A percentile compares a stretch with the other conserved stretches of the same genome.
Conservation (phyloP, 2,113 vertebrate species). For the Pipra filicauda region DNA sequence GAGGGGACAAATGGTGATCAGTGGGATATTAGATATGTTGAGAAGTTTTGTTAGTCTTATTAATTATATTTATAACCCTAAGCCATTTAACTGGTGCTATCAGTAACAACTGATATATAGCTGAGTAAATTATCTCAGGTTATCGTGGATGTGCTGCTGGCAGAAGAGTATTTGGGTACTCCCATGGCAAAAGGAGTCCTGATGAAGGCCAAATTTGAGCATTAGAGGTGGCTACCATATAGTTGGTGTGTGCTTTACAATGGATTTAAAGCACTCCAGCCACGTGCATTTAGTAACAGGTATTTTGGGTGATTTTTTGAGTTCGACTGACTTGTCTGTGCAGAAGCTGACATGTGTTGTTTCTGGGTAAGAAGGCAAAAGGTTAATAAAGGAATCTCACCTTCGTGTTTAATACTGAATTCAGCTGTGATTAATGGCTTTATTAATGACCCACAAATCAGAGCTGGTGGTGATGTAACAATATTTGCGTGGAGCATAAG, state of each 20-base stretch:
- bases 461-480: neutral
- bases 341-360: conserved; percentile 19
- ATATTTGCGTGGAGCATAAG: neutral
- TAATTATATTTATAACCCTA: conserved; percentile 77
- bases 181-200: neutral
- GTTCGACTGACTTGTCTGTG: conserved; percentile 13
- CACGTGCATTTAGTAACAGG: neutral
- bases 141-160: neutral
- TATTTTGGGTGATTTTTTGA: conserved; percentile 49
- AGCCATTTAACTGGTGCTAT: conserved; percentile 68
- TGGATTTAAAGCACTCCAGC: neutral
- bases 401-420: conserved; percentile 42
- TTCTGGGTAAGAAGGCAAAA: conserved; percentile 31
- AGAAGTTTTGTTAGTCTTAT: conserved; percentile 68
- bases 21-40: conserved; percentile 70
- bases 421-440: conserved; percentile 41
- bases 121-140: conserved; percentile 65
- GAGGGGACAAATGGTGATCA: conserved; percentile 75
- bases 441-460: conserved; percentile 48
- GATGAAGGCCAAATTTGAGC: neutral
- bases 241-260: neutral
- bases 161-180: neutral
- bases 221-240: neutral
- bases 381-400: conserved; percentile 58
- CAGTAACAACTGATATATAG: conserved; percentile 68